Base-by-base conservation (phyloP, 2,797 vertebrate genomes). In the Amazona ochrocephala region DNA sequence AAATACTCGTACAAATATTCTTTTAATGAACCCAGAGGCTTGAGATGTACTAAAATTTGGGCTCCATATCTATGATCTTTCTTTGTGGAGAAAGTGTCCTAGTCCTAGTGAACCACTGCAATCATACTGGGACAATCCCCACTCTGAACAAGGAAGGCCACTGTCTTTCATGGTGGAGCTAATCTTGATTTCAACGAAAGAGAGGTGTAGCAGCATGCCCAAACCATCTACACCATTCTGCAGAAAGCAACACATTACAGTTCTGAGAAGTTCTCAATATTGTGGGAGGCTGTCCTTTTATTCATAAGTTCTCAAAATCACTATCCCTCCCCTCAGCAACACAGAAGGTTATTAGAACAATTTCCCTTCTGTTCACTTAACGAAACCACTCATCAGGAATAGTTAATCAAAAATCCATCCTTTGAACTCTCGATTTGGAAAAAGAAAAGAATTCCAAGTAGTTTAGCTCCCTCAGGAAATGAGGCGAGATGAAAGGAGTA, bases 391-490 rank as follows among this genome's bases (percentile, higher is more conserved):
- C 83, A 88, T 88, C 84, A 58, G 85, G 91, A 94, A 77, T 90
- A 93, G 83, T 89, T 96, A 93, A 89, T 92, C 88, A 96, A 94
- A 94, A 95, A 90, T 77, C 67, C 80, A 74, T 90, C 89, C 91
- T 96, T 96, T 96, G 84, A 96, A 95, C 94, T 83, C 88, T 87
- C 45, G 70, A 66, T 91, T 77, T 91, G 93, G 80, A 76, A 79
- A 95, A 96, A 87, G 37, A 92, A 93, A 95, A 73, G 91, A 94
- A 95, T 94, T 94, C 91, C 90, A 77, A 93, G 88, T 34, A 89
- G 83, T 94, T 96, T 68, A 84, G 51, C 74, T 62, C 64, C 90
- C 87, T 80, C 88, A 87, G 95, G 95, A 96, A 96, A 96, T 94
- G 90, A 96, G 62, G 70, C 16, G 1, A 94, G 90, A 94, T 94